Base-by-base conservation (phyloP, 2,113 vertebrate species). In the Procavia capensis region DNA sequence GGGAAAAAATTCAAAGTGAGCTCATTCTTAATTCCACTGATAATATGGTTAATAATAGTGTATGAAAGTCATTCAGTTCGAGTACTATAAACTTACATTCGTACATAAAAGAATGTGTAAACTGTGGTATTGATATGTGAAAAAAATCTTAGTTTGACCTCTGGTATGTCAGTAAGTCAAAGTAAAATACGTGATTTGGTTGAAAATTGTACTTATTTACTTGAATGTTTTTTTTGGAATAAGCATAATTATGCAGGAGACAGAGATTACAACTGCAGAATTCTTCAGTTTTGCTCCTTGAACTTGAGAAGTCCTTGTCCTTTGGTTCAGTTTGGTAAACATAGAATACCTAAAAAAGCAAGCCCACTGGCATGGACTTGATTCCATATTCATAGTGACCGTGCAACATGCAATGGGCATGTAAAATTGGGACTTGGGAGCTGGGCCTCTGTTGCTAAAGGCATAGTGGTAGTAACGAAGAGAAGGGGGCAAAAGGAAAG, bases 1-100 rank as follows among this genome's bases (percentile, higher is more conserved):
- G 41, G 45, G 29, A 41, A 43, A 29, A 84, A 85, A 61, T 61
- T 72, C 93, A 79, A 93, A 92, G 61, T 88, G 36, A 78, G 9
- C 64, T 87, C 74, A 66, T 85, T 79, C 54, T 96, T 75, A 57
- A 88, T 96, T 91, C 59, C 91, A 27, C 29, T 95, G 79, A 31
- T 83, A 86, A 72, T 54, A 47, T 61, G 70, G 54, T 83, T 78
- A 80, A 54, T 84, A 76, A 41, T 85, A 88, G 41, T 41, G 31
- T 81, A 59, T 66, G 24, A 36, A 78, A 80, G 66, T 36, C 86
- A 89, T 7, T 84, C 9, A 1, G 14, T 89, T 92, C 17, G 54
- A 70, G 34, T 11, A 9, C 75, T 80, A 0, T 81, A 88, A 78
- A 17, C 64, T 13, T 86, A 34, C 34, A 25, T 76, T 92, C n/a